phyloP scores from a whole-genome alignment of 2,888 invertebrate genomes.

The Drosophila demipolita region DNA sequence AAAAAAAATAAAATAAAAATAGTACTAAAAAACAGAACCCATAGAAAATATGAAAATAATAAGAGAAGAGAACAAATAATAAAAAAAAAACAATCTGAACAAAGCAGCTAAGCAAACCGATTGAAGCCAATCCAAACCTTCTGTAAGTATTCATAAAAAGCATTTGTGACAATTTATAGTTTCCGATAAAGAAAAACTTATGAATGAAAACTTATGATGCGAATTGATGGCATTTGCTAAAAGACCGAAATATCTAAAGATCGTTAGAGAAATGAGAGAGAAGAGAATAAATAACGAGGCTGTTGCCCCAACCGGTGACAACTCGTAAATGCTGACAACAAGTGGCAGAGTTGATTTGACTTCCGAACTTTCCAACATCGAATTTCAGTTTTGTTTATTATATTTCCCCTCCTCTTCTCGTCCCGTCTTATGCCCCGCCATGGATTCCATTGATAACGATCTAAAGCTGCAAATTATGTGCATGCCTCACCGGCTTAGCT shows the following conservation, averaged over 20 bases:
- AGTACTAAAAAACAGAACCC: slow-evolving; percentile 21
- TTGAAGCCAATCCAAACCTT: slow-evolving; percentile 37
- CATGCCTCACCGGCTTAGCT: slow-evolving; percentile 66
- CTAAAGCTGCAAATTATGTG: slow-evolving; percentile 72
- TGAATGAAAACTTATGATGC: slow-evolving; percentile 45
- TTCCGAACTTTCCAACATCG: slow-evolving; percentile 70
- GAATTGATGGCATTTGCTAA: slow-evolving; percentile 44
- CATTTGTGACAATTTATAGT: slow-evolving; percentile 34
- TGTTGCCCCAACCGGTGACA: slow-evolving; percentile 42
- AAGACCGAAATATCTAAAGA: slow-evolving; percentile 8
- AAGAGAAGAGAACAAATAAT: background rate
- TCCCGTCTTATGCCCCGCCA: slow-evolving; percentile 11
- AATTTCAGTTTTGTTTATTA: slow-evolving; percentile 21
- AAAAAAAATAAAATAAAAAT: background rate
- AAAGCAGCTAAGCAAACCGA: slow-evolving; percentile 37
- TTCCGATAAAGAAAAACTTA: slow-evolving; percentile 39
- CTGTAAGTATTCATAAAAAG: slow-evolving; percentile 43
- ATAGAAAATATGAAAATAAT: slow-evolving; percentile 23
- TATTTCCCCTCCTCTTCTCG: background rate
- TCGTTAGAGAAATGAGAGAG: slow-evolving; percentile 14
- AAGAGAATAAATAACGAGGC: slow-evolving; percentile 1
- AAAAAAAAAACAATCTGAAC: slow-evolving; percentile 20
- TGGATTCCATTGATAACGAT: slow-evolving; percentile 23
- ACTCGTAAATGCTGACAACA: slow-evolving; percentile 52
- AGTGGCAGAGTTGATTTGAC: slow-evolving; percentile 62